phyloP scores from a whole-genome alignment of 2,888 invertebrate species.

The Minunthozetes semirufus region DNA sequence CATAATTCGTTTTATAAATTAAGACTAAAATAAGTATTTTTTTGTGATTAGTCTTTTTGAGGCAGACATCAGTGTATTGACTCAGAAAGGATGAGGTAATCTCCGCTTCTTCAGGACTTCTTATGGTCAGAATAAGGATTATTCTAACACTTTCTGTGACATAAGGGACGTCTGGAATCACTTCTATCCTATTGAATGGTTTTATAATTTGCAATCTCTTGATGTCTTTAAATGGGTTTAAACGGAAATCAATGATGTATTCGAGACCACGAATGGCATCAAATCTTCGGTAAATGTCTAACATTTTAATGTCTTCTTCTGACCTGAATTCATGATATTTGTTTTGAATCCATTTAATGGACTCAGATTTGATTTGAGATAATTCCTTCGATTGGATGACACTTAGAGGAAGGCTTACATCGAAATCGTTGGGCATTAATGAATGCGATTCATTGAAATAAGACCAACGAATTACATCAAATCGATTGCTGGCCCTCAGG shows the following conservation, averaged over 20 bases:
- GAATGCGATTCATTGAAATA: conserved; percentile 77
- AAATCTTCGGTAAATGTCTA: conserved; percentile 67
- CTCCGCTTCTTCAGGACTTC: conserved; percentile 47
- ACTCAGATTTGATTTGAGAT: conserved; percentile 11
- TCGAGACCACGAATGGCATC: conserved; percentile 79
- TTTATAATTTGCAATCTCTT: conserved; percentile 69
- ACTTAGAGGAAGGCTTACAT: conserved; percentile 30
- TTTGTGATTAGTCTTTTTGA: conserved; percentile 66
- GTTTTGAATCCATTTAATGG: conserved; percentile 43
- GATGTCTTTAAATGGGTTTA: conserved; percentile 43
- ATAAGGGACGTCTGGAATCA: conserved; percentile 77
- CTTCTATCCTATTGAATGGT: conserved; percentile 76
- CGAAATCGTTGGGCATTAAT: conserved; percentile 70
- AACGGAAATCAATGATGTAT: conserved; percentile 62
- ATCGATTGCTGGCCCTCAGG: conserved; percentile 63
- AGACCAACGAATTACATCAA: conserved; percentile 78
- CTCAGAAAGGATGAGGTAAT: conserved; percentile 63
- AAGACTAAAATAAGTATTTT: conserved; percentile 67
- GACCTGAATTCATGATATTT: conserved; percentile 43
- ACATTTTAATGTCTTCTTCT: conserved; percentile 42
- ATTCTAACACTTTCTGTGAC: conserved; percentile 75
- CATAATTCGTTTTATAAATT: conserved; percentile 51
- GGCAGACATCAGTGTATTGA: conserved; percentile 63
- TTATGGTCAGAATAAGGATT: conserved; percentile 62
- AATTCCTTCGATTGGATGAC: conserved; percentile 27